phyloP scores from a whole-genome alignment of 2,888 invertebrate species.

The Portevinia maculata region DNA sequence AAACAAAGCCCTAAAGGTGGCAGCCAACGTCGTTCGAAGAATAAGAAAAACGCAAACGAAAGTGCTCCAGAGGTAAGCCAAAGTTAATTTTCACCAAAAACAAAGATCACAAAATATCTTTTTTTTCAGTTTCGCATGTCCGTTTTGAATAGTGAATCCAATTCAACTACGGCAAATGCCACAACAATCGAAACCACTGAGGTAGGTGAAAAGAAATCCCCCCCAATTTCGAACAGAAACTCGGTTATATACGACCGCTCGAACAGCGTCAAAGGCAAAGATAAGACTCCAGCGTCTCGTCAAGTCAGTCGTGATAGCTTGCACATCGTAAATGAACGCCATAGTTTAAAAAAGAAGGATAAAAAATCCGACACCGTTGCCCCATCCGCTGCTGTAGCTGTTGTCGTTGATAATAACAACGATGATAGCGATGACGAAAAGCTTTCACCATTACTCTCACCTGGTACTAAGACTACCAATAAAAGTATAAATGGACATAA shows the following conservation, averaged over 20 bases:
- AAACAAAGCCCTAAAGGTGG: slow-evolving; percentile 80
- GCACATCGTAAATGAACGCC: slow-evolving; percentile 86
- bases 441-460: slow-evolving; percentile 88
- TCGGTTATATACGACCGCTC: slow-evolving; percentile 59
- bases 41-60: slow-evolving; percentile 80
- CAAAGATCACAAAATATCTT: background rate
- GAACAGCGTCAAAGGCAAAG: slow-evolving; percentile 72
- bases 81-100: background rate
- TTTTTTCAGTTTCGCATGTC: slow-evolving; percentile 87
- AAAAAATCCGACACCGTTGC: slow-evolving; percentile 54
- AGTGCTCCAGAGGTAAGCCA: slow-evolving; percentile 51
- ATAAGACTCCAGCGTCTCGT: slow-evolving; percentile 80
- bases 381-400: slow-evolving; percentile 49
- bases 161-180: slow-evolving; percentile 84
- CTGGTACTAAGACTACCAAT: slow-evolving; percentile 61
- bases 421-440: slow-evolving; percentile 93
- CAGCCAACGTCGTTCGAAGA: slow-evolving; percentile 79
- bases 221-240: slow-evolving; percentile 78
- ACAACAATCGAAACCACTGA: slow-evolving; percentile 76
- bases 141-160: slow-evolving; percentile 85
- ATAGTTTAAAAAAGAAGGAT: slow-evolving; percentile 78
- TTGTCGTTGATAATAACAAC: slow-evolving; percentile 77
- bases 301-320: slow-evolving; percentile 84
- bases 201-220: slow-evolving; percentile 81
- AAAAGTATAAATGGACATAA: slow-evolving; percentile 63